These are phyloP conservation scores for Sinodicranocentrus sp. DNA, from an alignment of 2,888 invertebrate genomes.

Conservation along the genomic window DNA sequence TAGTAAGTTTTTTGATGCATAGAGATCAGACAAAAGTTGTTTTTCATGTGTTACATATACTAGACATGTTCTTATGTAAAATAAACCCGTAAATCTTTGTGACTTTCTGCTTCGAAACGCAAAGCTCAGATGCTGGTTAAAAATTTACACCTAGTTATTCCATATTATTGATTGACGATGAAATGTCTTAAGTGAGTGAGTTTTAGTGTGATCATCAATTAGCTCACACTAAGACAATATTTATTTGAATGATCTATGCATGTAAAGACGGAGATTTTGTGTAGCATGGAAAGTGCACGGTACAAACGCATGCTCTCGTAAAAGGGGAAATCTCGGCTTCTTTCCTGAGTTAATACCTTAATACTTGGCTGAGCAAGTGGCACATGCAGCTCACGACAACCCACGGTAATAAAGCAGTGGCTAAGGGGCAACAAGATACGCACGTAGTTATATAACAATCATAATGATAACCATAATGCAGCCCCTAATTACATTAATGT, in stretches of 20 bases:
- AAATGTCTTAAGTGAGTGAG: neutral
- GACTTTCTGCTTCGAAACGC: neutral
- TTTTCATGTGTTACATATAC: too few species aligned
- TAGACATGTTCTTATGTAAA: too few species aligned
- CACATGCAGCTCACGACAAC: slow-evolving; percentile 33
- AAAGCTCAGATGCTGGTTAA: neutral
- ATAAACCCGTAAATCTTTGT: neutral
- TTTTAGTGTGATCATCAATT: too few species aligned
- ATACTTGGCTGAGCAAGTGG: slow-evolving; percentile 31
- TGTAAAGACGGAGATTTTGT: neutral
- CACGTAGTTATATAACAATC: slow-evolving; percentile 20
- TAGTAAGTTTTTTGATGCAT: too few species aligned
- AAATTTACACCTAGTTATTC: neutral
- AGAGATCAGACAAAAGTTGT: too few species aligned
- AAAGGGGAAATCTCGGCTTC: too few species aligned
- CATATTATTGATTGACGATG: neutral
- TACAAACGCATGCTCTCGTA: too few species aligned
- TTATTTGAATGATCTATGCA: neutral
- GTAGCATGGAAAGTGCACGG: neutral
- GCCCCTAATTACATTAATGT: slow-evolving; percentile 24
- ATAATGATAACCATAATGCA: slow-evolving; percentile 1
- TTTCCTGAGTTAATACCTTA: neutral
- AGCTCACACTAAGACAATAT: too few species aligned
- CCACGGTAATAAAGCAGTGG: neutral
- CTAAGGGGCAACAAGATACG: slow-evolving; percentile 2